Conservation (phyloP, 2,113 vertebrate genomes). For the Heloderma charlesbogerti region DNA sequence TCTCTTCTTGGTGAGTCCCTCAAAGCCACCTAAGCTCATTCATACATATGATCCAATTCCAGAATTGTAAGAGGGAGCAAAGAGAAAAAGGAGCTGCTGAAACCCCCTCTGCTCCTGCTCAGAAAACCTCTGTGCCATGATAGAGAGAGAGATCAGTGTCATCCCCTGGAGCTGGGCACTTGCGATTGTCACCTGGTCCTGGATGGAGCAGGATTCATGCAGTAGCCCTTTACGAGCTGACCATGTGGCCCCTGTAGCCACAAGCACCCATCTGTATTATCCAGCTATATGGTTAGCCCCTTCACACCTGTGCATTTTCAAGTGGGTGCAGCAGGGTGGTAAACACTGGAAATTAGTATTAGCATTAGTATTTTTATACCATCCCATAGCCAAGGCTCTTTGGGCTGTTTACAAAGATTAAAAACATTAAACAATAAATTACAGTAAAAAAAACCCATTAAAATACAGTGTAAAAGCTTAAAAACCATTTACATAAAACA, state of each 20-base stretch:
- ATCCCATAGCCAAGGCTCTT: too few relatives aligned
- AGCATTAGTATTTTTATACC: too few relatives aligned
- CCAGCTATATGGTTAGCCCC: too few relatives aligned
- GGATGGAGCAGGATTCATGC: neutral
- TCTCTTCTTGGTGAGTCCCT: neutral
- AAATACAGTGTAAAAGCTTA: too few relatives aligned
- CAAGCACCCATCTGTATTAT: neutral
- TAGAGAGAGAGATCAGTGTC: neutral
- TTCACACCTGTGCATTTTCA: neutral
- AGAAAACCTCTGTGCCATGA: neutral
- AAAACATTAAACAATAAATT: too few relatives aligned
- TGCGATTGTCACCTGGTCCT: too few relatives aligned
- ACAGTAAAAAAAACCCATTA: too few relatives aligned
- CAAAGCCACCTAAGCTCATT: neutral
- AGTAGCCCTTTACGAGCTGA: neutral
- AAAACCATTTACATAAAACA: too few relatives aligned
- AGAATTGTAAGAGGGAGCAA: neutral
- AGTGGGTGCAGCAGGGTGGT: neutral
- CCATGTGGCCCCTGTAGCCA: neutral
- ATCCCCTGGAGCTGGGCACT: neutral
- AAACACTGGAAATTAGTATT: too few relatives aligned
- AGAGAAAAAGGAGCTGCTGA: too few relatives aligned
- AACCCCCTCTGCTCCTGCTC: neutral
- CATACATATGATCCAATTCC: neutral
- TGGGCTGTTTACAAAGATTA: too few relatives aligned